These are phyloP conservation scores for Bucorvus abyssinicus DNA, from an alignment of 2,797 vertebrate species.

Conservation along the genomic window DNA sequence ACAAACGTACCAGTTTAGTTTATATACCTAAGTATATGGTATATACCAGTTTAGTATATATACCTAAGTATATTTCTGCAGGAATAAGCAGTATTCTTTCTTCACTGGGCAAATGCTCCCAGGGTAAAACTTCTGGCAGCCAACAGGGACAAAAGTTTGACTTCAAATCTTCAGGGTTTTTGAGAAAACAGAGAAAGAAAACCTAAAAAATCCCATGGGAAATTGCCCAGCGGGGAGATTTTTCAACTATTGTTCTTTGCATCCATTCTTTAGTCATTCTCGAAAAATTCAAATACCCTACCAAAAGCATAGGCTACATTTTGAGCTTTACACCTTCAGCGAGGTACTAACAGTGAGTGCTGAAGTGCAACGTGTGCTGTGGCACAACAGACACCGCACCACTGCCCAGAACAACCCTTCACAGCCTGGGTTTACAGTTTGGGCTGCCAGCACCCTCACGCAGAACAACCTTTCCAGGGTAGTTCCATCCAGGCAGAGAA, in stretches of 20 bases:
- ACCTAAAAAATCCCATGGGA: background rate
- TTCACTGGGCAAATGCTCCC: background rate
- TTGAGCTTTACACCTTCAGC: background rate
- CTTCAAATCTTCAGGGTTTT: background rate
- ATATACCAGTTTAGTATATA: background rate
- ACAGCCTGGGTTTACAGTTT: background rate
- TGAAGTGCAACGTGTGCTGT: background rate
- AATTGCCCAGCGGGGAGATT: background rate
- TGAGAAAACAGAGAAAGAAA: background rate
- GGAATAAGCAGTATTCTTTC: background rate
- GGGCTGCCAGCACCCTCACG: background rate
- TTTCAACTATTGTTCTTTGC: background rate
- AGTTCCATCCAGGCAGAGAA: background rate
- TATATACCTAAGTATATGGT: too few species aligned
- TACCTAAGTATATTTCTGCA: background rate
- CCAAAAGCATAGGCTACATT: background rate
- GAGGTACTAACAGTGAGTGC: background rate
- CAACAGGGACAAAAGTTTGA: background rate
- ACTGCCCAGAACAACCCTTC: background rate
- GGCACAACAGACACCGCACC: fast-evolving
- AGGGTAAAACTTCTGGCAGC: background rate
- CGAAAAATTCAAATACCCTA: background rate
- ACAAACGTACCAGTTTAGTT: background rate
- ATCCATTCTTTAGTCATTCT: background rate
- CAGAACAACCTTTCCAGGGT: background rate